Evolutionary conservation across 2,113 vertebrate genomes (phyloP).

Genomic region (Halcyon malimbica): DNA sequence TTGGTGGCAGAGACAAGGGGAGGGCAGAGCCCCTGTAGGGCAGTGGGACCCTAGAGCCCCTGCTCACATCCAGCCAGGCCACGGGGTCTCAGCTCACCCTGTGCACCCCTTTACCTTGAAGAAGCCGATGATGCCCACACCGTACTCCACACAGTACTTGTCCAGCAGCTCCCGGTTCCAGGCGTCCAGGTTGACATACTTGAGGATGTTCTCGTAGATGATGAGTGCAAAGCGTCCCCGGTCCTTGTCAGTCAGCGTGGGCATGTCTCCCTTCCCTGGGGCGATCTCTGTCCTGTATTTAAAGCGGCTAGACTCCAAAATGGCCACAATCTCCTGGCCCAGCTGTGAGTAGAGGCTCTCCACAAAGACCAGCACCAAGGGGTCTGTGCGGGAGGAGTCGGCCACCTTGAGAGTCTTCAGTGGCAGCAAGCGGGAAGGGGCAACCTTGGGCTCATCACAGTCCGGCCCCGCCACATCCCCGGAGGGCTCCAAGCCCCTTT

Average conservation of each 20-base stretch:
- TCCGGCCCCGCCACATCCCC: slow-evolving; percentile 78
- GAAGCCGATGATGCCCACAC: slow-evolving; percentile 97
- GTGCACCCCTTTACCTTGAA: slow-evolving; percentile 84
- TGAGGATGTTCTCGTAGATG: slow-evolving; percentile 97
- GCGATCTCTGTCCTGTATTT: slow-evolving; percentile 95
- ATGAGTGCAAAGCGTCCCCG: slow-evolving; percentile 92
- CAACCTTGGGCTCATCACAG: slow-evolving; percentile 84
- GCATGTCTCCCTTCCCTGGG: slow-evolving; percentile 97
- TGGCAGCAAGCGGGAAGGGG: slow-evolving; percentile 87
- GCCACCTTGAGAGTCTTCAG: slow-evolving; percentile 80
- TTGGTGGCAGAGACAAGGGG: not conserved
- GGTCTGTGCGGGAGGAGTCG: slow-evolving; percentile 86
- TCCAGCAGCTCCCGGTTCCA: slow-evolving; percentile 99
- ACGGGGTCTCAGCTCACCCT: rapidly evolving
- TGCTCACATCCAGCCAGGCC: rapidly evolving
- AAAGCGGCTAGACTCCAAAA: slow-evolving; percentile 94
- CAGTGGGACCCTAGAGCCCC: not conserved
- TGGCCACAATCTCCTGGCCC: slow-evolving; percentile 97
- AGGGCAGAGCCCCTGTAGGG: not conserved
- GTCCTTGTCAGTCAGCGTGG: slow-evolving; percentile 92
- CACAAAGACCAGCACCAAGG: slow-evolving; percentile 95
- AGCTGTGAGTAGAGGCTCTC: slow-evolving; percentile 97
- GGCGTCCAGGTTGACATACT: slow-evolving; percentile 96
- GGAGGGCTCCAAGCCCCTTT: slow-evolving; percentile 91
- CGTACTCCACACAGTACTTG: slow-evolving; percentile 97